Evolutionary conservation across 2,113 vertebrate species (phyloP).

Genomic region (Strix aluco): DNA sequence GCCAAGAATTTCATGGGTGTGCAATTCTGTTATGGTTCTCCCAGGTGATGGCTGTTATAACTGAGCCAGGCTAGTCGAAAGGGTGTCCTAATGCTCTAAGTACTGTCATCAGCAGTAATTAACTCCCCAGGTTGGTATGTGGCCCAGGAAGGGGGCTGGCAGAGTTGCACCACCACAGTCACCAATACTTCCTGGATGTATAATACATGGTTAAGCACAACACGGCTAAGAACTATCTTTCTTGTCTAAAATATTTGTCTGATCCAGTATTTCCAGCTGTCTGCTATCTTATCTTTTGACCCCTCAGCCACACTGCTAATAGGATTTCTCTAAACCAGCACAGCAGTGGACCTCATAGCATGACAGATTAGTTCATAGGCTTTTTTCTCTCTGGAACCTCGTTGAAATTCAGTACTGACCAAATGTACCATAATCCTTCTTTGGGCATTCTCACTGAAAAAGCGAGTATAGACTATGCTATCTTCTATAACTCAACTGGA

Average conservation of each 20-base stretch:
- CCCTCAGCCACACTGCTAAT: slow-evolving; percentile 64
- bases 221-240: slow-evolving; percentile 40
- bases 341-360: slow-evolving; percentile 34
- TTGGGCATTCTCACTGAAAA: slow-evolving; percentile 16
- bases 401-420: slow-evolving; percentile 57
- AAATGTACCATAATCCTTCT: slow-evolving; percentile 50
- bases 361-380: slow-evolving; percentile 57
- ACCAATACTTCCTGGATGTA: not conserved
- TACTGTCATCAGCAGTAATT: no score
- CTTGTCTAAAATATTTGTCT: slow-evolving; percentile 65
- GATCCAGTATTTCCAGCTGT: slow-evolving; percentile 61
- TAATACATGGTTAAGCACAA: slow-evolving; percentile 27
- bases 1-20: no score
- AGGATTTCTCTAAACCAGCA: slow-evolving; percentile 70
- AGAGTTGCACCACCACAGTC: not conserved
- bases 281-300: slow-evolving; percentile 68
- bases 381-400: slow-evolving; percentile 72
- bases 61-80: no score
- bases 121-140: no score
- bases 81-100: no score
- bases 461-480: not conserved
- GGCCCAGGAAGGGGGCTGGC: no score
- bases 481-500: not conserved
- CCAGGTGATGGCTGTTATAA: no score
- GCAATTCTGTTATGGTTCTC: no score